Base-by-base conservation (phyloP, 2,113 vertebrate genomes). In the Neolamprologus caudopunctatus region DNA sequence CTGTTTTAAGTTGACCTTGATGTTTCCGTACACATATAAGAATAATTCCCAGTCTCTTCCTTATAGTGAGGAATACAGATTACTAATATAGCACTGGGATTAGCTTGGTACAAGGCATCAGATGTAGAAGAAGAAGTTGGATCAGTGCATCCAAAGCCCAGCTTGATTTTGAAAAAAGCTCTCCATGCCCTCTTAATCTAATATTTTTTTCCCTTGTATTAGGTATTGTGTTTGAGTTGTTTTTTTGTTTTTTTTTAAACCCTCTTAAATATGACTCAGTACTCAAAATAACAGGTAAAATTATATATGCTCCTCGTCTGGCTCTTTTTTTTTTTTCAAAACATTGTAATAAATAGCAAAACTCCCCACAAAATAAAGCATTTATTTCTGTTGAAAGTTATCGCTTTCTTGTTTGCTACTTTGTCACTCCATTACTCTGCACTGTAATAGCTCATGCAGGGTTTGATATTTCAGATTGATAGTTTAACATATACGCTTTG, bases 401-500 rank as follows among this genome's bases (percentile, higher is more conserved):
- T 85, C 58, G 55, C 86, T 89, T 91, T 82, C 66, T 89, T 85
- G 71, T 92, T 92, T 90, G 87, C 91, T 66, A 88, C 75, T 78
- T 80, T 92, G 81, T 73, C 75, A 75, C 51, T 61, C 71, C 42
- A 87, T 90, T 89, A 84, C 83, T 92, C 73, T 57, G 21, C 87
- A 66, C 68, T 51, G 66, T 84, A 84, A 86, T 42, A 80, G 75
- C 80, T 90, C 50, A 85, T 87, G 71, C 83, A 35, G 73, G 75
- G 54, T 84, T 93, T 93, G 88, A 89, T 92, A 91, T 90, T 87
- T 87, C 58, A 86, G 89, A 91, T 84, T 83, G 81, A 92, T 87
- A 84, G 86, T 82, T 89, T 87, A 89, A 88, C 84, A 92, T 88
- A 53, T 88, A 47, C 87, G 28, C 81, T 86, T 88, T 86, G 84